These are phyloP conservation scores for Perizoma affinitatum DNA, from an alignment of 2,888 invertebrate species.

Conservation along the genomic window DNA sequence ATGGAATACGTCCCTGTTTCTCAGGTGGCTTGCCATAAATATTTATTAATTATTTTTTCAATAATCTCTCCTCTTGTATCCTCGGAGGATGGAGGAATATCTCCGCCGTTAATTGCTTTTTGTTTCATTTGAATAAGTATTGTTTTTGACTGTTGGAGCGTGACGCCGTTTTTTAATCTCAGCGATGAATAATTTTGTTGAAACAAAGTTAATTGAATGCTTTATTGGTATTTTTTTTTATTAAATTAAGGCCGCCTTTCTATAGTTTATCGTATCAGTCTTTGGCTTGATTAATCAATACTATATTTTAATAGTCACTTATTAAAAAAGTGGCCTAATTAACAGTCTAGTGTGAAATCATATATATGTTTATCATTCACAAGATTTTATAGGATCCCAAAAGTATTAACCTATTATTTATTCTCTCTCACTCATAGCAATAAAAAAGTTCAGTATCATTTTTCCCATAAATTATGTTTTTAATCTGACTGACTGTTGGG, in stretches of 20 bases:
- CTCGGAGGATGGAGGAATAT: conserved; percentile 79
- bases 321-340: no score
- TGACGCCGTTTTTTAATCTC: conserved; percentile 72
- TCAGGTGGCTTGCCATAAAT: conserved; percentile 83
- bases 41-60: conserved; percentile 85
- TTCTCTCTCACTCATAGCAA: no score
- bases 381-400: no score
- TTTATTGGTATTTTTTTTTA: conserved; percentile 55
- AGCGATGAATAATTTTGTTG: conserved; percentile 74
- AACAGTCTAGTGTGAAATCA: no score
- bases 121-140: conserved; percentile 84
- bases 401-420: no score
- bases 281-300: background rate
- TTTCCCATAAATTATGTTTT: no score
- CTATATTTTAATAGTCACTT: no score
- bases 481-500: no score
- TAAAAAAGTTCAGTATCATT: no score
- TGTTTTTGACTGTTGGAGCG: conserved; percentile 82
- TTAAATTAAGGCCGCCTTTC: conserved; percentile 10
- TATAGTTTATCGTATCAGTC: background rate
- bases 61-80: conserved; percentile 80
- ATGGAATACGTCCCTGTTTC: conserved; percentile 68
- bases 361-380: no score
- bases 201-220: conserved; percentile 66
- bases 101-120: conserved; percentile 82